Base-by-base conservation (phyloP, 2,797 vertebrate genomes). In the Sternarchorhynchus goeldii region DNA sequence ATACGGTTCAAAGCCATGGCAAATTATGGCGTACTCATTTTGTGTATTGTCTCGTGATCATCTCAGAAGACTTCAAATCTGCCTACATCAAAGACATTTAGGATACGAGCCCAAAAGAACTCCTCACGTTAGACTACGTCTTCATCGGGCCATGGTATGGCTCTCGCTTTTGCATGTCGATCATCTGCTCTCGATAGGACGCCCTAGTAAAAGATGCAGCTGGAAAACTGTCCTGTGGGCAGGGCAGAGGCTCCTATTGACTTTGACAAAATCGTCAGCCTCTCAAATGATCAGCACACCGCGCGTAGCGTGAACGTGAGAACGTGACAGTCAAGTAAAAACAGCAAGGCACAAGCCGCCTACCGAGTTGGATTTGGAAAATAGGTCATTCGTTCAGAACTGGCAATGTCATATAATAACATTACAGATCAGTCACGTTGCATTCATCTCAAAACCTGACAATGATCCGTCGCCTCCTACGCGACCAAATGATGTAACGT, bases 371-470 rank as follows among this genome's bases (percentile, higher is more conserved):
- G 64, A 83, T 83, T 41, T 73, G 82, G 89, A 89, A 91, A 87
- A 83, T 88, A 89, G 91, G 90, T 93, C 91, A 91, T 81, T 75
- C 25, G 32, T 41, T 85, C 88, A 69, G 86, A 89, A 90, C 86
- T 82, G 36, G 80, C 59, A 64, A 29, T 73, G 60, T 31, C 12
- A 59, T 31, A 72, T 74, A 58, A 77, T 34, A 65, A 8, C 53
- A 21, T 77, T 75, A 76, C 80, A 63, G 21, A 62, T 69, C 39
- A 31, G 39, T 64, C 29, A 65, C 39, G 62, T 29, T 29, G 18
- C 59, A 64, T 7, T 66, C 6, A 50, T 79, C 18, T 59, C 20
- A 39, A 55, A 34, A 60, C 6, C 21, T 57, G 21, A 7, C 29
- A 8, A 6, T 14, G 14, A 31, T 69, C 55, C 55, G 21, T 55